Evolutionary conservation across 2,888 invertebrate genomes (phyloP), one percentile per base, ranked within the genome.

Genomic region (Meliscaeva auricollis): DNA sequence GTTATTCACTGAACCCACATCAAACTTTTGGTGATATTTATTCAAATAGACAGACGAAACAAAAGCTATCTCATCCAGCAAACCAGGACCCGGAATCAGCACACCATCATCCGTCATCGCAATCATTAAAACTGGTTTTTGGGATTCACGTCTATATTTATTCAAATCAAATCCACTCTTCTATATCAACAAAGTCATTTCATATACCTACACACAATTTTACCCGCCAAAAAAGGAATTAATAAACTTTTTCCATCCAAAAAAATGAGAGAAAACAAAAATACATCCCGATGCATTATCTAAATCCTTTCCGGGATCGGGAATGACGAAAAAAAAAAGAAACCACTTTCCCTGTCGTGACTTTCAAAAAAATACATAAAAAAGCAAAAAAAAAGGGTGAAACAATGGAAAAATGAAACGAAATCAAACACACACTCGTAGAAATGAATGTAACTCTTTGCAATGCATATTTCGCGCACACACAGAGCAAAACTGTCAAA

Each of bases 281-380:
- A 48, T 75, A 73, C 73, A 69, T 80, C 85, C 73, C 76, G 80
- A 69, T 85, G 80, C 85, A 85, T 85, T 85, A 85, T 80, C 80
- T 72, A 76, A 85, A 85, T 85, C 80, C 85, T 77, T 79, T 64
- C 62, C 73, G 72, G 56, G 22, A 54, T 22, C 73, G 72, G 56
- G 22, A n/a, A 54, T 22, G 26, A 38, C 35, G 26, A 41, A 38
- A 22, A 46, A 6, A 35, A 77, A 72, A 72, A 68, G 60, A 38
- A 26, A 64, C 60, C 72, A 80, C 70, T 84, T 79, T 79, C 79
- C 72, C 79, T 79, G 32, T 30, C 62, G 20, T 50, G 46, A 54
- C 22, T 41, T 26, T 60, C 17, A 46, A 17, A 62, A 54, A 60
- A 38, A 26, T 38, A 38, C 35, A 38, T 4, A 38, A 38, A 38